Evolutionary conservation across 2,797 vertebrate species (phyloP).

Genomic region (Pogoniulus pusillus): DNA sequence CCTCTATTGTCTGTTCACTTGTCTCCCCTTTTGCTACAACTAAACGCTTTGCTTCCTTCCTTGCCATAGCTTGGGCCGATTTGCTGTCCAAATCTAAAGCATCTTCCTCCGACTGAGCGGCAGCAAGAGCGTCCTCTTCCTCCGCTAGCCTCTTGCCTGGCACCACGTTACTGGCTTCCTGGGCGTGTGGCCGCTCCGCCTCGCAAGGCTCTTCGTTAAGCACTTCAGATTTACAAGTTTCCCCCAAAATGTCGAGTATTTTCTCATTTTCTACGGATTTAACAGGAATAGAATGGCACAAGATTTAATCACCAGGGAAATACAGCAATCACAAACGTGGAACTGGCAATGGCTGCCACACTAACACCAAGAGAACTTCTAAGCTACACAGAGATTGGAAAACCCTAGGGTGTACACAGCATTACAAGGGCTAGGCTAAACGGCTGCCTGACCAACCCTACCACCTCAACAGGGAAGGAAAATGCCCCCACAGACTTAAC

Average conservation of each 20-base stretch:
- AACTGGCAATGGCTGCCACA: slow-evolving; percentile 92
- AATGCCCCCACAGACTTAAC: slow-evolving; percentile 69
- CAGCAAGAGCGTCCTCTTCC: slow-evolving; percentile 85
- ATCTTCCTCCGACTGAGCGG: slow-evolving; percentile 80
- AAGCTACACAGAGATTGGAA: slow-evolving; percentile 87
- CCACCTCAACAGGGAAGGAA: slow-evolving; percentile 80
- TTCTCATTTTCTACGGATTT: slow-evolving; percentile 99
- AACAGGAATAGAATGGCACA: slow-evolving; percentile 99
- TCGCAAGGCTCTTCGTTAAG: slow-evolving; percentile 90
- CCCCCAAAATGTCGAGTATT: slow-evolving; percentile 91
- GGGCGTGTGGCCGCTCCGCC: slow-evolving; percentile 85
- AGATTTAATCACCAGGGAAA: slow-evolving; percentile 99
- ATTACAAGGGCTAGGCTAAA: slow-evolving; percentile 56
- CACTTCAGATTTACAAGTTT: slow-evolving; percentile 98
- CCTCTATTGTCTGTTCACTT: slow-evolving; percentile 74
- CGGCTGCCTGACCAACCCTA: slow-evolving; percentile 66
- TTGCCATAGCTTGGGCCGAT: slow-evolving; percentile 77
- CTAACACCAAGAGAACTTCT: slow-evolving; percentile 77
- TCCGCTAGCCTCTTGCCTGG: slow-evolving; percentile 82
- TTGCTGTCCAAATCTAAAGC: slow-evolving; percentile 85
- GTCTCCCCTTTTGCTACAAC: slow-evolving; percentile 85
- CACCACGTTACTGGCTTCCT: slow-evolving; percentile 85
- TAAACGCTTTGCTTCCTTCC: slow-evolving; percentile 80
- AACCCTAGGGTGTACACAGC: slow-evolving; percentile 80
- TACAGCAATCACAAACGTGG: slow-evolving; percentile 96